Evolutionary conservation across 2,113 vertebrate species (phyloP).

Genomic region (Cynopterus brachyotis): DNA sequence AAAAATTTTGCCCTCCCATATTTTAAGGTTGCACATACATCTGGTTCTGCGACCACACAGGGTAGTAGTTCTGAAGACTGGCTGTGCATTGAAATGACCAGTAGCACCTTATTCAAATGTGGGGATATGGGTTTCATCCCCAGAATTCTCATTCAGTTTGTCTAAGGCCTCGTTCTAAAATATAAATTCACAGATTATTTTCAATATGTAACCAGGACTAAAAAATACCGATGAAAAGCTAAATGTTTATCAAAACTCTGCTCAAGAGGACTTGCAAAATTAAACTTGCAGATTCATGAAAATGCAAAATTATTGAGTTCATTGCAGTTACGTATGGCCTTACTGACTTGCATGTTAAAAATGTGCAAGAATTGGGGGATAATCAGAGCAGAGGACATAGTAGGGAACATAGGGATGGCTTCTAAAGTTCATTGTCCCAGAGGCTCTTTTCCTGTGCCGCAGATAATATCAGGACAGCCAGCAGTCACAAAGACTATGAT

Average conservation of each 20-base stretch:
- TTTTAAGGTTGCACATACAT: not conserved
- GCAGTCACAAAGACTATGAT: not conserved
- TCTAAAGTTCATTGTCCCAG: not conserved
- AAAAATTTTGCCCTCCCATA: not conserved
- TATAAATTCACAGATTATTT: not conserved
- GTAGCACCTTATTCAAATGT: slow-evolving; percentile 21
- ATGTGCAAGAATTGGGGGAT: not conserved
- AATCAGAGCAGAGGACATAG: not conserved
- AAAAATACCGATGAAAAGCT: not conserved
- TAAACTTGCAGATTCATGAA: not conserved
- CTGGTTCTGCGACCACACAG: not conserved
- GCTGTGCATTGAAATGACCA: not conserved
- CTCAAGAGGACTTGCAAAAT: not conserved
- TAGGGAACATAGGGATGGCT: not conserved
- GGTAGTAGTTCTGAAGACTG: not conserved
- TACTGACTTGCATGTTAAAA: not conserved
- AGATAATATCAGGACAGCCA: not conserved
- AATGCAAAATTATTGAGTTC: not conserved
- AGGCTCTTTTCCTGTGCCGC: not conserved
- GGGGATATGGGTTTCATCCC: not conserved
- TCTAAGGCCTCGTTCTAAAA: not conserved
- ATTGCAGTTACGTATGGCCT: not conserved
- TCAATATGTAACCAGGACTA: not conserved
- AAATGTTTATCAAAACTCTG: not conserved
- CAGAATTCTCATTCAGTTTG: not conserved